Evolutionary conservation across 2,113 vertebrate genomes (phyloP).

Genomic region (Hyla sarda): DNA sequence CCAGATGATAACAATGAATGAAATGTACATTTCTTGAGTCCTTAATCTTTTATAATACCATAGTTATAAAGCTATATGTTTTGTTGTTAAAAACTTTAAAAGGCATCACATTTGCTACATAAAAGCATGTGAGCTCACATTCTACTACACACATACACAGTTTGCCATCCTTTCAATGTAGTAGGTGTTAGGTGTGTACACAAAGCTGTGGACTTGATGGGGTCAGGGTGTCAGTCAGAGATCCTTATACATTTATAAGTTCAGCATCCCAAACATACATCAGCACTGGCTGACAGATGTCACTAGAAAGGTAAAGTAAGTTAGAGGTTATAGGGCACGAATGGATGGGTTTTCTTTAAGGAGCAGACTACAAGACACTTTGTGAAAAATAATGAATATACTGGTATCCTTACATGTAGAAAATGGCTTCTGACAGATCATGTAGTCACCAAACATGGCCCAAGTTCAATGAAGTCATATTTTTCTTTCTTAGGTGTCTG

Average conservation of each 20-base stretch:
- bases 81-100: not conserved
- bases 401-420: not conserved
- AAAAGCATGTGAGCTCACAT: not conserved
- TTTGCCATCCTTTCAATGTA: not conserved
- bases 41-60: not conserved
- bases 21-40: not conserved
- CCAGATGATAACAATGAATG: not conserved
- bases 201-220: slow-evolving; percentile 36
- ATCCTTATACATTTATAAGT: slow-evolving; percentile 18
- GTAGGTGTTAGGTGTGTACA: slow-evolving; percentile 22
- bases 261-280: slow-evolving; percentile 15
- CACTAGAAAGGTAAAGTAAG: slow-evolving; percentile 32
- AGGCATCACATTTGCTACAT: not conserved
- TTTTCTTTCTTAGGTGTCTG: too few species aligned
- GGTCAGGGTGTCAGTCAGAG: slow-evolving; percentile 42
- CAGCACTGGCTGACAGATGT: slow-evolving; percentile 28
- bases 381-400: slow-evolving; percentile 10
- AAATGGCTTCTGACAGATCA: not conserved
- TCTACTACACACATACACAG: not conserved
- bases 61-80: not conserved
- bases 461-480: not conserved
- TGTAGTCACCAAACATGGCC: not conserved
- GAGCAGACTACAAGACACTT: not conserved
- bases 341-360: slow-evolving; percentile 22
- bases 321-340: slow-evolving; percentile 24